Evolutionary conservation across 2,797 vertebrate species (phyloP).

Genomic region (Prionace glauca): DNA sequence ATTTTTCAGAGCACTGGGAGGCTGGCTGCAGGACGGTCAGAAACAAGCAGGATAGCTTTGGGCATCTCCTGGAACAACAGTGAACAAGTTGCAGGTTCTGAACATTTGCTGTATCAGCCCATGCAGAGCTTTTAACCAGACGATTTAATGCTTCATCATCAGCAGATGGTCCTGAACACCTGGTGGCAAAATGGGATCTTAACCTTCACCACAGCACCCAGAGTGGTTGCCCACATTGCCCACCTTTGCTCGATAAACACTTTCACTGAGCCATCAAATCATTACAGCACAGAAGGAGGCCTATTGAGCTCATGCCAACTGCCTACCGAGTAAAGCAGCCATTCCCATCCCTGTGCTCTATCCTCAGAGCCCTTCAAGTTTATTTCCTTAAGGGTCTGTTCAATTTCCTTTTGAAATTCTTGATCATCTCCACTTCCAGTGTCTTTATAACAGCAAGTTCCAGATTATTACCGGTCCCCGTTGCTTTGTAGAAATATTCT

Average conservation of each 20-base stretch:
- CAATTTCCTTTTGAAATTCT: not conserved
- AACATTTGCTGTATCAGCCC: not conserved
- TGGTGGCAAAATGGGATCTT: not conserved
- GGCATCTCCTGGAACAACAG: not conserved
- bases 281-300: not conserved
- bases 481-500: not conserved
- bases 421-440: not conserved
- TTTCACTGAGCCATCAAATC: not conserved
- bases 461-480: not conserved
- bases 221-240: not conserved
- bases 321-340: not conserved
- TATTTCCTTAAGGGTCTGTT: not conserved
- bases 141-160: not conserved
- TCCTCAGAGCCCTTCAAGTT: not conserved
- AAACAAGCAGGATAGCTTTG: not conserved
- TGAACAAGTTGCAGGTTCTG: not conserved
- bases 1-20: too few relatives aligned
- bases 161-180: not conserved
- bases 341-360: not conserved
- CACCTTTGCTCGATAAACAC: not conserved
- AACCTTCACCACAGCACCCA: not conserved
- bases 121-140: not conserved
- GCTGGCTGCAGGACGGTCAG: too few relatives aligned
- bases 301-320: not conserved
- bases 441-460: not conserved